Evolutionary conservation across 2,888 invertebrate genomes (phyloP).

Genomic region (Coecobrya sp.): DNA sequence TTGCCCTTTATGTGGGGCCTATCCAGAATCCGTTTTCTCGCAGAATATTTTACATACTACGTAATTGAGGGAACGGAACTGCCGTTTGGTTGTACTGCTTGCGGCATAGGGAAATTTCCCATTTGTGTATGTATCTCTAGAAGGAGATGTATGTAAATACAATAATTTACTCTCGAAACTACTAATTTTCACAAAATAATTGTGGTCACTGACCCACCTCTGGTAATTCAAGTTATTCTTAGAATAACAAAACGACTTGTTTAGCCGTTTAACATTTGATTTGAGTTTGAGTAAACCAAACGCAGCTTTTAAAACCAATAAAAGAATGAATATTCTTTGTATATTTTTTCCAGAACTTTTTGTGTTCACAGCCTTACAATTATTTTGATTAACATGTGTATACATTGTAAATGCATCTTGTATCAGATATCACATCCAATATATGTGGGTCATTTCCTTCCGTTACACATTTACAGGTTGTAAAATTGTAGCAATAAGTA

Average conservation of each 20-base stretch:
- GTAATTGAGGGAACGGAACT: too few species aligned
- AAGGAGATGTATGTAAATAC: conserved; percentile 35
- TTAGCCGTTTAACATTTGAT: background rate
- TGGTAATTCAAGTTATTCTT: background rate
- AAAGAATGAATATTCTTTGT: too few species aligned
- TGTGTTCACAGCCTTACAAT: background rate
- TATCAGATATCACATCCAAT: conserved; percentile 20
- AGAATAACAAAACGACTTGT: conserved; percentile 10
- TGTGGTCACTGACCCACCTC: conserved; percentile 60
- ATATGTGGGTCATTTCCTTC: conserved; percentile 54
- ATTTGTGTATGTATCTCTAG: background rate
- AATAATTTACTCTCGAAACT: background rate
- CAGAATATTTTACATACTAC: too few species aligned
- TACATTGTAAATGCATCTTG: conserved; percentile 29
- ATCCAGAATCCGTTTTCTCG: background rate
- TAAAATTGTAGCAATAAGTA: conserved; percentile 7
- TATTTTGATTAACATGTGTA: conserved; percentile 25
- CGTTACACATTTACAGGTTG: conserved; percentile 48
- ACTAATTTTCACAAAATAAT: conserved; percentile 32
- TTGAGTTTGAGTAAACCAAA: background rate
- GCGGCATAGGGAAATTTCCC: too few species aligned
- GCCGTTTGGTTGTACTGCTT: too few species aligned
- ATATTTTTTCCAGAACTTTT: background rate
- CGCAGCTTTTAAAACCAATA: background rate
- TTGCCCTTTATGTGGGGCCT: background rate